Evolutionary conservation across 2,888 invertebrate species (phyloP).

Genomic region (Trissolcus brochymenae): DNA sequence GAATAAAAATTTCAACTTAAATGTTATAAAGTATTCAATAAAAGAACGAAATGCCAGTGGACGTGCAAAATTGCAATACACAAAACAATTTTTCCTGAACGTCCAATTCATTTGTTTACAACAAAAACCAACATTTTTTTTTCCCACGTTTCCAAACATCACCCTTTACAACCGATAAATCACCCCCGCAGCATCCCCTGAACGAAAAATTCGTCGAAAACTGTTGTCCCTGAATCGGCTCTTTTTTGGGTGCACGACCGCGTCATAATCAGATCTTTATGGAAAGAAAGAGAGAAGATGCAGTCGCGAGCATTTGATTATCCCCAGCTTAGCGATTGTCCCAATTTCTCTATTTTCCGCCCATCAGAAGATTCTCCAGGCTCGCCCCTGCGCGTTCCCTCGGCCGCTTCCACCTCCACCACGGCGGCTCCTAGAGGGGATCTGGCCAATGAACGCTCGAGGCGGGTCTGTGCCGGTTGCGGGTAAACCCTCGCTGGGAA

Average conservation of each 20-base stretch:
- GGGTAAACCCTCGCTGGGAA: constrained; percentile 61
- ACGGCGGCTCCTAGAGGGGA: constrained; percentile 56
- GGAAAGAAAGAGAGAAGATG: too few relatives aligned
- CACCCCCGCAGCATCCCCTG: constrained; percentile 3
- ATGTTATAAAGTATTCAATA: too few relatives aligned
- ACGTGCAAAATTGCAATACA: too few relatives aligned
- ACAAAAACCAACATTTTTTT: too few relatives aligned
- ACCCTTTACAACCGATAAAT: not conserved
- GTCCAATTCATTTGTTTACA: too few relatives aligned
- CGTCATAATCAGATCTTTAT: constrained; percentile 25
- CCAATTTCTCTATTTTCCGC: constrained; percentile 23
- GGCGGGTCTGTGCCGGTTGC: constrained; percentile 50
- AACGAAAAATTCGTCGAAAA: constrained; percentile 16
- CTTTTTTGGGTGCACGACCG: not conserved
- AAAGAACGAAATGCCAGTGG: too few relatives aligned
- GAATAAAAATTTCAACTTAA: too few relatives aligned
- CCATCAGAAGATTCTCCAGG: not conserved
- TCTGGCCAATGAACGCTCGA: constrained; percentile 58
- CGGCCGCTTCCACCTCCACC: constrained; percentile 42
- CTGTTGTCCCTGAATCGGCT: not conserved
- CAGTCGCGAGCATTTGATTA: constrained; percentile 18
- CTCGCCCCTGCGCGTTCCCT: constrained; percentile 10
- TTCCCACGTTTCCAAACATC: too few relatives aligned
- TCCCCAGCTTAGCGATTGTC: constrained; percentile 36
- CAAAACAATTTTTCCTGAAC: too few relatives aligned